phyloP scores from a whole-genome alignment of 2,797 vertebrate genomes.

The Morelia viridis region DNA sequence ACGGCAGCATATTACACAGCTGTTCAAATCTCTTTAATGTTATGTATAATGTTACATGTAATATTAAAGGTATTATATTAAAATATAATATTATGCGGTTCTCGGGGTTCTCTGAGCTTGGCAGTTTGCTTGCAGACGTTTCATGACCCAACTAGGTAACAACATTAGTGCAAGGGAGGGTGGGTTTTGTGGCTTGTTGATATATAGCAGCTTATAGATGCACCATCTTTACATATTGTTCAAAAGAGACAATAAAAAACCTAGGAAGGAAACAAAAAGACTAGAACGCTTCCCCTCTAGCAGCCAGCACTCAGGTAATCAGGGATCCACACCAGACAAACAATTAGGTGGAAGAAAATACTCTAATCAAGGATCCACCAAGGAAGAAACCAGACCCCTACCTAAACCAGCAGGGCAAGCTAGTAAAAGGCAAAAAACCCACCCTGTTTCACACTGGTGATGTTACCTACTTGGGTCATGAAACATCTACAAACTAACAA shows the following conservation, averaged over 20 bases:
- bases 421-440: not conserved
- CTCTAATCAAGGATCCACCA: not conserved
- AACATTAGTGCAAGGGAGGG: not conserved
- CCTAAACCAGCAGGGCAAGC: not conserved
- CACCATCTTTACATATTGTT: not conserved
- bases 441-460: not conserved
- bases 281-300: not conserved
- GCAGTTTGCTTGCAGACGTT: not conserved
- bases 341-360: not conserved
- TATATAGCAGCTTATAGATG: not conserved
- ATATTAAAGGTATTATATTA: not conserved
- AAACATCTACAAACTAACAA: not conserved
- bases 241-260: not conserved
- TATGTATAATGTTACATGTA: not conserved
- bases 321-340: not conserved
- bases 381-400: not conserved
- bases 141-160: not conserved
- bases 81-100: not conserved
- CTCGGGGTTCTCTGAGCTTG: not conserved
- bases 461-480: not conserved
- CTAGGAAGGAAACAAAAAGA: not conserved
- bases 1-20: not conserved
- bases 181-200: not conserved
- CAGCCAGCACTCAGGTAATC: not conserved
- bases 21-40: not conserved